phyloP scores from a whole-genome alignment of 2,113 vertebrate genomes.

The Trachemys scripta region DNA sequence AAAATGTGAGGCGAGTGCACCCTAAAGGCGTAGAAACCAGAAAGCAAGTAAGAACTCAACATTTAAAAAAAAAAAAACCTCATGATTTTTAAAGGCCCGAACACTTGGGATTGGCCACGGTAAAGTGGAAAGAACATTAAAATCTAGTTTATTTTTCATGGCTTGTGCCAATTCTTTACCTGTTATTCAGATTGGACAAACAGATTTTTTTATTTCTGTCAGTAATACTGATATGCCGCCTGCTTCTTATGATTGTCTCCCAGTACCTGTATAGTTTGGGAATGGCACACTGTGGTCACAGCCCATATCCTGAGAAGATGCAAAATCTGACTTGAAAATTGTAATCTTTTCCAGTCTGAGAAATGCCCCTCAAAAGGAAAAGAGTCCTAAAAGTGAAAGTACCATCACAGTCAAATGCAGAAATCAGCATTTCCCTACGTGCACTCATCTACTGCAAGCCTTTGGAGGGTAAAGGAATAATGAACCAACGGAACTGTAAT shows the following conservation, averaged over 20 bases:
- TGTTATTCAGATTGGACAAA: background rate
- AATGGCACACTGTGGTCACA: background rate
- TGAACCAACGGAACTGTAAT: background rate
- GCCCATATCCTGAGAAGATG: too few relatives aligned
- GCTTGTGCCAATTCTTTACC: background rate
- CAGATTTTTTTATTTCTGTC: background rate
- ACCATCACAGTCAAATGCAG: background rate
- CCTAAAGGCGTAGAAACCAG: background rate
- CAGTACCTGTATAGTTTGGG: background rate
- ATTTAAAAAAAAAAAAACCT: background rate
- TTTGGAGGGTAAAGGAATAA: background rate
- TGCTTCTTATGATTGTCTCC: background rate
- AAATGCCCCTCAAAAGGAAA: background rate
- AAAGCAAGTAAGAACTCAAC: background rate
- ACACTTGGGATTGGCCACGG: background rate
- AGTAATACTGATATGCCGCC: background rate
- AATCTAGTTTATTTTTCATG: rapidly evolving
- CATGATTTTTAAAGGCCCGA: background rate
- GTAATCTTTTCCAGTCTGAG: background rate
- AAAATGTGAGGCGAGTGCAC: background rate
- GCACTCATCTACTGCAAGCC: background rate
- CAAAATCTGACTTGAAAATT: background rate
- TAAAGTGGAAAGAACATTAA: background rate
- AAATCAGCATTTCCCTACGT: background rate
- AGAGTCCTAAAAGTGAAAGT: background rate